Evolutionary conservation across 2,113 vertebrate genomes (phyloP), one percentile per base, ranked within the genome.

Genomic region (Nesoenas mayeri): DNA sequence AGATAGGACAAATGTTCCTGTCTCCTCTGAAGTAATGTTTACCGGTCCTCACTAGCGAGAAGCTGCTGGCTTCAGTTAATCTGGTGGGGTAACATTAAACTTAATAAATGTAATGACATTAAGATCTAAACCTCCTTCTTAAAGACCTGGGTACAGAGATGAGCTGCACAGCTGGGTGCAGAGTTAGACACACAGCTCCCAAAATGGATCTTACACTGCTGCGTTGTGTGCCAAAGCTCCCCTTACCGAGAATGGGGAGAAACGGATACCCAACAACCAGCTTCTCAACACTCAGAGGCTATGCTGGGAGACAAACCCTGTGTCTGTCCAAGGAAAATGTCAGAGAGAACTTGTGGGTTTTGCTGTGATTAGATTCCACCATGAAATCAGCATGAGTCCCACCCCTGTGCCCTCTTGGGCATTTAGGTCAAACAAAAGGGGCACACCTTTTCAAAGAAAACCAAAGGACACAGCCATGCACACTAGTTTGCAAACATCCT

Each of bases 41-140:
- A 82, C 42, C 53, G 77, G 70, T 31, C 40, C n/a, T 92, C 11
- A 4, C 48, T 85, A 62, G 70, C 38, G 6, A 95, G 81, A 87
- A 92, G 93, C 93, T 96, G 73, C 84, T 94, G 93, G 84, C 81
- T 89, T 85, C 70, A 85, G 62, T 89, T 94, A 85, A 97, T 95
- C 50, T 72, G 53, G 61, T 77, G 62, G 57, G 40, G 91, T 75
- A 95, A 85, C n/a, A 89, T 36, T 70, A 75, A 94, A 91, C 11
- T 69, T 92, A 77, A 88, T 79, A 91, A 93, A 88, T 21, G 28
- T 57, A 95, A 91, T 65, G 31, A 61, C 44, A 85, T 91, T 71
- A 89, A 86, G 75, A 86, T 74, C 42, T 56, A 78, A 89, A 87
- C 26, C 53, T 78, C 83, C 60, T 84, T 69, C 70, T 79, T 51